Base-by-base conservation (phyloP, 2,797 vertebrate genomes). In the Spondyliosoma cantharus region DNA sequence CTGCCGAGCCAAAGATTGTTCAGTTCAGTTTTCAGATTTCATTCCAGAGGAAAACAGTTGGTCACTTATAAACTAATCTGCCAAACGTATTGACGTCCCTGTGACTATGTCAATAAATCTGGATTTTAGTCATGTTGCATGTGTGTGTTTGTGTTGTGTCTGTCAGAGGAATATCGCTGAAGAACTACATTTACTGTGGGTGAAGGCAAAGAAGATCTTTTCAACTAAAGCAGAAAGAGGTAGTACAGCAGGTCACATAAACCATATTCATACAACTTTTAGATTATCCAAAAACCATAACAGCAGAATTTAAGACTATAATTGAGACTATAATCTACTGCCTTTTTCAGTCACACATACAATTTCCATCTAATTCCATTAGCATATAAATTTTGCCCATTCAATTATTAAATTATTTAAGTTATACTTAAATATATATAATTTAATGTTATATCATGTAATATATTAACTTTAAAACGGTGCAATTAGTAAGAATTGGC, bases 1-100 rank as follows among this genome's bases (percentile, higher is more conserved):
- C 24, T 45, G 24, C 24, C 13, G 14, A 15, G 24, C 27, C 52
- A 20, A 20, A 67, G 16, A 49, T 13, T 13, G 3, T 14, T 19
- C 50, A 53, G 56, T 43, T 74, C 60, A 64, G n/a, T 63, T 48
- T 64, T 64, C 24, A 42, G 46, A 71, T 27, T 71, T 77, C 24
- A 60, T 27, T 49, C 19, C 25, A 46, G 3, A 45, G 22, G 62
- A 56, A 17, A 72, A 64, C 45, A 61, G 59, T 32, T 58, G 52
- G 69, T 61, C 69, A 17, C 20, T 52, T 58, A 63, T 69, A n/a
- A 65, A 63, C 50, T 46, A 75, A 56, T 19, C 19, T 43, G 59
- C 42, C 59, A 29, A 53, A 63, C 8, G 9, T 29, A 81, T 72
- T 2, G n/a, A 62, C 19, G 7, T 71, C 74, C 46, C 27, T 58